Conservation (phyloP, 2,113 vertebrate species). For the Dolichotis patagonum region DNA sequence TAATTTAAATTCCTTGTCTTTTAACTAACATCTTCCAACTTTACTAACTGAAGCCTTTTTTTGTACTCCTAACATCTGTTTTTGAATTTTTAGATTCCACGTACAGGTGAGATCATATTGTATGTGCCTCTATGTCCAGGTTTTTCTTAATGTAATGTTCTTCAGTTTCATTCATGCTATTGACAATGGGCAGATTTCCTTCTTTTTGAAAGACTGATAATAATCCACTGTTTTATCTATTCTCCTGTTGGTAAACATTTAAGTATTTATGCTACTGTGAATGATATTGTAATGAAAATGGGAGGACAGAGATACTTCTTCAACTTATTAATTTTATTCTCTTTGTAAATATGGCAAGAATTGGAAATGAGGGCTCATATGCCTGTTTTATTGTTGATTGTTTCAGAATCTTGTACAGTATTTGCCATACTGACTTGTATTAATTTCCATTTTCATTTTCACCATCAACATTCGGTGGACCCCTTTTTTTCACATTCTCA, state of each 20-base stretch:
- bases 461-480: no score
- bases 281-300: background rate
- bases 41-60: background rate
- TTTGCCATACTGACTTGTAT: background rate
- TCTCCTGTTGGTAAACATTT: background rate
- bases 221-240: background rate
- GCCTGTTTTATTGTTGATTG: background rate
- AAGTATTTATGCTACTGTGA: background rate
- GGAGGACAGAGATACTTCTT: background rate
- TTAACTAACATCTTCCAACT: background rate
- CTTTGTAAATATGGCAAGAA: background rate
- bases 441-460: background rate
- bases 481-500: background rate
- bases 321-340: background rate
- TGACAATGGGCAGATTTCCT: background rate
- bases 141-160: background rate
- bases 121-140: background rate
- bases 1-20: background rate
- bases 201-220: no score
- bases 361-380: background rate
- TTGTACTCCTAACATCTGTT: background rate
- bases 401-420: no score
- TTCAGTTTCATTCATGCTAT: background rate
- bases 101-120: background rate
- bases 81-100: background rate